Base-by-base conservation (phyloP, 2,888 invertebrate species). In the Nomada ruficornis region DNA sequence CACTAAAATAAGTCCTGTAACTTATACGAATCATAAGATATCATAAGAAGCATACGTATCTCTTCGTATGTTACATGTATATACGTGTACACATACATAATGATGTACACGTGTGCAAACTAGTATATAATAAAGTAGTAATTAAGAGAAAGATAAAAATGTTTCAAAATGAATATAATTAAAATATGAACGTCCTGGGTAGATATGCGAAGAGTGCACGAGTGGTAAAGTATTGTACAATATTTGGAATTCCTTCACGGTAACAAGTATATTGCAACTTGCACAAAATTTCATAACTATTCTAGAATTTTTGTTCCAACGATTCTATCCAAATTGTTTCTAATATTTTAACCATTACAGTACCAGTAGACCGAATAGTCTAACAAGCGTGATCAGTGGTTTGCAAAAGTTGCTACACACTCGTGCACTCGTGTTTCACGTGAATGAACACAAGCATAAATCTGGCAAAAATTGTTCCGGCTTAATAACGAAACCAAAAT, bases 111-210 rank as follows among this genome's bases (percentile, higher is more conserved):
- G 73, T 73, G 64, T 82, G 82, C 77, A 83, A 86, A 82, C 84
- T 78, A 83, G 78, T 79, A 78, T 82, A 84, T 71, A 82, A 83
- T 82, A 69, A 86, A 77, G 77, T 86, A 88, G 84, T 52, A 78
- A 84, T 80, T 88, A 91, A 91, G 89, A 87, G 73, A 87, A 89
- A 90, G 88, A 85, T 87, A 89, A 85, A 88, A 89, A 89, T 86
- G 89, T 88, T 87, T 87, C 85, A 90, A 90, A 89, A 91, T 90
- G 88, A 90, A 90, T 93, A 92, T 92, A 91, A 91, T 92, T 92
- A 92, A 92, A 92, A 92, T 91, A 93, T 91, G 86, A 89, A 88
- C 89, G 88, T 91, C 86, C 86, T 88, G 89, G 86, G 87, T 87
- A 86, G 72, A 86, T 80, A 84, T 74, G 80, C 82, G 82, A 77